These are phyloP conservation scores for Lucinisca nassula DNA, from an alignment of 2,888 invertebrate species.

Conservation along the genomic window DNA sequence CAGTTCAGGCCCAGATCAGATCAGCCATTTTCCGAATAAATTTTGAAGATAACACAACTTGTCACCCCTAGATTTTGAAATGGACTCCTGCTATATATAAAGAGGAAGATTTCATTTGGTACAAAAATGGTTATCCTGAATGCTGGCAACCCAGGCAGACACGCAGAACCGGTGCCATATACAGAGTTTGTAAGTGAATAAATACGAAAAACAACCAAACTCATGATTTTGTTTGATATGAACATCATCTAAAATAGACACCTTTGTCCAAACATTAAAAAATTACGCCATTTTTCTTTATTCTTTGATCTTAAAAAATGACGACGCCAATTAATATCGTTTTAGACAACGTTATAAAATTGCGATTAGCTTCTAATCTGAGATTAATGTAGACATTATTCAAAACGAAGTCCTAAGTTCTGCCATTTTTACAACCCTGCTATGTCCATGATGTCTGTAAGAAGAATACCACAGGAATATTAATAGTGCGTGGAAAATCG, in stretches of 20 bases:
- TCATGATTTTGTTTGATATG: not conserved
- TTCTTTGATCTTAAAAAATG: slow-evolving; percentile 27
- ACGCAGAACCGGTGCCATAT: too few species aligned
- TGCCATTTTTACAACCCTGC: slow-evolving; percentile 46
- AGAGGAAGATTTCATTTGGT: too few species aligned
- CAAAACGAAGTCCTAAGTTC: not conserved
- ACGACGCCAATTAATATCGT: slow-evolving; percentile 33
- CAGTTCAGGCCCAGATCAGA: too few species aligned
- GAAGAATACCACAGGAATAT: slow-evolving; percentile 19
- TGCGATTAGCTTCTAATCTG: slow-evolving; percentile 27
- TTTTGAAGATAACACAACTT: too few species aligned
- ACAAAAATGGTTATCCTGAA: too few species aligned
- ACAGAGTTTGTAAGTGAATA: not conserved
- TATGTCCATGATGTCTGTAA: not conserved
- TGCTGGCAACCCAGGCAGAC: too few species aligned
- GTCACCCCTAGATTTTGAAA: too few species aligned
- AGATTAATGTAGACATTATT: slow-evolving; percentile 49
- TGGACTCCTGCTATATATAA: too few species aligned
- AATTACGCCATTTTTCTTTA: not conserved
- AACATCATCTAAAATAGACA: not conserved
- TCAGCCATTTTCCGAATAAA: too few species aligned
- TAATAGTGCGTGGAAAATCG: slow-evolving; percentile 45
- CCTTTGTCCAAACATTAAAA: not conserved
- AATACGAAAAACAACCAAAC: not conserved
- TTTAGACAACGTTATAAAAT: slow-evolving; percentile 7